Evolutionary conservation across 2,888 invertebrate species (phyloP).

Genomic region (Nomada fabriciana): DNA sequence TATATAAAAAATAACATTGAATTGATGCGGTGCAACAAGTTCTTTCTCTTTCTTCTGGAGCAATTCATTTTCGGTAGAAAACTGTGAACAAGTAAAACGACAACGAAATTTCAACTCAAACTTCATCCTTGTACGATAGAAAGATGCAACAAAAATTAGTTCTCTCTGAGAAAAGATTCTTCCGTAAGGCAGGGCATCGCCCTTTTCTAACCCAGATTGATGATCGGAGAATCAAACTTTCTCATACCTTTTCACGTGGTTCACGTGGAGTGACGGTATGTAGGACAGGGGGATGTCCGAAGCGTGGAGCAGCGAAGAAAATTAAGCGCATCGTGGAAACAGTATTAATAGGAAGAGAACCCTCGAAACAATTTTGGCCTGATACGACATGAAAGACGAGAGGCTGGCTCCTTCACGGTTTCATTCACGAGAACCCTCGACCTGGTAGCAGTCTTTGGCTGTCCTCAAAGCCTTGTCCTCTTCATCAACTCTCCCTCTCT

Average conservation of each 20-base stretch:
- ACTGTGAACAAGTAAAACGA: no score
- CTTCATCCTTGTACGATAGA: no score
- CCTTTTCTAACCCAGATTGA: neutral
- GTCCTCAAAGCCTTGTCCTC: conserved; percentile 56
- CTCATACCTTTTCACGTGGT: no score
- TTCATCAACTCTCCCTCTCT: conserved; percentile 52
- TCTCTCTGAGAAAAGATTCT: neutral
- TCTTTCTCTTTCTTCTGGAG: no score
- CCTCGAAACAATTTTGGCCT: conserved; percentile 39
- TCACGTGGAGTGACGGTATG: neutral
- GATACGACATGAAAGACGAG: conserved; percentile 53
- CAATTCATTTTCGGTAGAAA: no score
- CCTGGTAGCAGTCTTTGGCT: conserved; percentile 49
- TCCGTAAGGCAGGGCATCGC: neutral
- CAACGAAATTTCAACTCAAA: no score
- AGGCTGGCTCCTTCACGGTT: conserved; percentile 56
- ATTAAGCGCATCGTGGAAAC: conserved; percentile 28
- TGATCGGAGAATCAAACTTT: neutral
- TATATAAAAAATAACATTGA: no score
- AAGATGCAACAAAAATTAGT: neutral
- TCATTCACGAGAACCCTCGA: conserved; percentile 63
- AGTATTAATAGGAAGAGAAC: conserved; percentile 25
- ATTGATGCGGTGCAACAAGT: no score
- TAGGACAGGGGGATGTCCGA: neutral
- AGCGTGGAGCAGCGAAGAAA: neutral